Evolutionary conservation across 1,140 invertebrate species (phyloP).

Genomic region (Melanaphis sacchari): DNA sequence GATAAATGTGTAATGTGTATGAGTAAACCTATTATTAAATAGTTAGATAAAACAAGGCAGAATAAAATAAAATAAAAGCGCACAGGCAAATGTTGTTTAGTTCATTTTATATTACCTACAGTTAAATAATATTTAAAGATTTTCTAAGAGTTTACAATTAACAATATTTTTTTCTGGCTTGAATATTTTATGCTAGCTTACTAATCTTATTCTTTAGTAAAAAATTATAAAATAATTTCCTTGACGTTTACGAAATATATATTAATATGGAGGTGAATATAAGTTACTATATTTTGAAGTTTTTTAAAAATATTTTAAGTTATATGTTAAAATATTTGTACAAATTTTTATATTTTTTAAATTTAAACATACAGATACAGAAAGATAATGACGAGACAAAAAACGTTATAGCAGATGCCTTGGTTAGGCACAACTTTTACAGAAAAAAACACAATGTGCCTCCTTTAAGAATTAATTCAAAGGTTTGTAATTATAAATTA

Average conservation of each 20-base stretch:
- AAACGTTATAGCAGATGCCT: background rate
- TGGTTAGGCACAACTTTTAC: constrained; percentile 11
- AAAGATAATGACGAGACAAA: background rate
- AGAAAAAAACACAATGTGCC: constrained; percentile 16
- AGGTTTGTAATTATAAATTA: background rate
- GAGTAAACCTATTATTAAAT: background rate
- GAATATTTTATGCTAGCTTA: background rate
- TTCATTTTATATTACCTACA: background rate
- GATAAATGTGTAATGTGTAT: background rate
- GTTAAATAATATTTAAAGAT: background rate
- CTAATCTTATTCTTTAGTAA: background rate
- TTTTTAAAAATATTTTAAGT: background rate
- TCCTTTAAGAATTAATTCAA: constrained; percentile 12
- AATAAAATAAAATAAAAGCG: constrained; percentile 7
- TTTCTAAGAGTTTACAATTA: background rate
- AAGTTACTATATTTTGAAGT: background rate
- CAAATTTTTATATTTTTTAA: background rate
- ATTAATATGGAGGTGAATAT: background rate
- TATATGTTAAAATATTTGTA: background rate
- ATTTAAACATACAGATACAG: background rate
- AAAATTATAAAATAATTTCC: background rate
- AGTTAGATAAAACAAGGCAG: background rate
- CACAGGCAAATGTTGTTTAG: background rate
- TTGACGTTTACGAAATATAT: background rate
- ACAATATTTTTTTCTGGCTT: background rate